Percentiles rank a stretch among this genome's conserved stretches.
Conservation (phyloP, 1,140 invertebrate species). For the Phthorimaea operculella region DNA sequence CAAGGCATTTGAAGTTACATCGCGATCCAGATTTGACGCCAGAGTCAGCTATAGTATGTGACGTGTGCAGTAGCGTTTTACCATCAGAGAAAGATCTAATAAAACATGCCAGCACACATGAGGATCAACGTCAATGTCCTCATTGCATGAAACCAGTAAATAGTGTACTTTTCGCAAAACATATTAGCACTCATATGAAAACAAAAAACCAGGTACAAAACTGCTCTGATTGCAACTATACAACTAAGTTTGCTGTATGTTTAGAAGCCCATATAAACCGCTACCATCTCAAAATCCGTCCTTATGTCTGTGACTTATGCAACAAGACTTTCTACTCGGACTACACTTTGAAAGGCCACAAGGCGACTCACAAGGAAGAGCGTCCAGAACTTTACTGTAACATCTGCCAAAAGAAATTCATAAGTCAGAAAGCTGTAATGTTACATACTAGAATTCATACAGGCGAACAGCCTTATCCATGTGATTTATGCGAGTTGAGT, state of each 20-base stretch:
- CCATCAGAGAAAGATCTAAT: background rate
- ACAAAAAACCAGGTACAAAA: background rate
- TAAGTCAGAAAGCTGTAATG: constrained; percentile 6
- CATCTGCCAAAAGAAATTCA: background rate
- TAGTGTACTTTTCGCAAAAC: background rate
- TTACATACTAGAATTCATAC: constrained; percentile 30
- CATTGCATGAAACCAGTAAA: background rate
- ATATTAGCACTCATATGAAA: background rate
- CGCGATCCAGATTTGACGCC: background rate
- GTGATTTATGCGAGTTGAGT: constrained; percentile 28
- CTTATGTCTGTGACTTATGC: constrained; percentile 26
- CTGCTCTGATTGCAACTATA: background rate
- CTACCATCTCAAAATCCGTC: constrained; percentile 29
- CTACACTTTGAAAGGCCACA: background rate
- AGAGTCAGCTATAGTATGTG: background rate
- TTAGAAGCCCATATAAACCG: constrained; percentile 29
- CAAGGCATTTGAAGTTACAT: background rate
- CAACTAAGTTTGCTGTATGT: background rate
- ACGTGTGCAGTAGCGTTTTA: background rate
- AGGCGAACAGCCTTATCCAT: constrained; percentile 25
- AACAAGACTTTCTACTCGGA: constrained; percentile 19
- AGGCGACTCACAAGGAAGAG: background rate
- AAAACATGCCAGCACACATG: background rate
- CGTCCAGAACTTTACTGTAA: background rate
- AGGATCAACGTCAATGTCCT: background rate